phyloP scores from a whole-genome alignment of 1,140 invertebrate genomes.

The Camponotus pennsylvanicus region DNA sequence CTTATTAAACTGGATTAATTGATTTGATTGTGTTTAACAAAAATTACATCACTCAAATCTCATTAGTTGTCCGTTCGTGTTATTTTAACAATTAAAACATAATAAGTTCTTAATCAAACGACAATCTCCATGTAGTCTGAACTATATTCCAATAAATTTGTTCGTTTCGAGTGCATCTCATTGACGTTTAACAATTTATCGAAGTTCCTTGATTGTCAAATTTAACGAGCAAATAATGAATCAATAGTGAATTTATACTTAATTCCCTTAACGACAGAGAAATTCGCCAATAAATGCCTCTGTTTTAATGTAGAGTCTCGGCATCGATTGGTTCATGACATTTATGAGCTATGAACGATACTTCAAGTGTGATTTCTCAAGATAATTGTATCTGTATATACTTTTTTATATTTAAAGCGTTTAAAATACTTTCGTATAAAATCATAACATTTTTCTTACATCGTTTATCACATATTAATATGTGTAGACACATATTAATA shows the following conservation, averaged over 20 bases:
- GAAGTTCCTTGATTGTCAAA: constrained; percentile 33
- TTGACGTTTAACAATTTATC: constrained; percentile 36
- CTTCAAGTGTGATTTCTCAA: constrained; percentile 15
- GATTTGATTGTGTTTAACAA: constrained; percentile 13
- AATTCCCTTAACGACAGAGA: constrained; percentile 36
- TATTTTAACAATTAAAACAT: constrained; percentile 29
- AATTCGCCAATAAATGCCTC: constrained; percentile 48
- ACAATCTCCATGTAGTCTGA: constrained; percentile 40
- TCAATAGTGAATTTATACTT: constrained; percentile 39
- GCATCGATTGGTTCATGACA: constrained; percentile 39
- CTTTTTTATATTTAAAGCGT: not conserved
- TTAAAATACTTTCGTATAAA: not conserved
- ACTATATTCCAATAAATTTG: constrained; percentile 49
- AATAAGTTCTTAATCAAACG: constrained; percentile 53
- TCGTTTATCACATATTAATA: not conserved
- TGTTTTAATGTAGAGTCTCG: constrained; percentile 36
- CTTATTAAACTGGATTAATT: constrained; percentile 49
- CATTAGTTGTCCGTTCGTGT: not conserved
- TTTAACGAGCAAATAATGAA: constrained; percentile 53
- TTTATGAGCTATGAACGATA: constrained; percentile 30
- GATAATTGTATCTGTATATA: not conserved
- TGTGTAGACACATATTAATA: not conserved
- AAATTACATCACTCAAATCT: constrained; percentile 48
- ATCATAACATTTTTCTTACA: not conserved
- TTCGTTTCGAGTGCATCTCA: constrained; percentile 32